Conservation (phyloP, 2,113 vertebrate species). For the Pyxicephalus adspersus region DNA sequence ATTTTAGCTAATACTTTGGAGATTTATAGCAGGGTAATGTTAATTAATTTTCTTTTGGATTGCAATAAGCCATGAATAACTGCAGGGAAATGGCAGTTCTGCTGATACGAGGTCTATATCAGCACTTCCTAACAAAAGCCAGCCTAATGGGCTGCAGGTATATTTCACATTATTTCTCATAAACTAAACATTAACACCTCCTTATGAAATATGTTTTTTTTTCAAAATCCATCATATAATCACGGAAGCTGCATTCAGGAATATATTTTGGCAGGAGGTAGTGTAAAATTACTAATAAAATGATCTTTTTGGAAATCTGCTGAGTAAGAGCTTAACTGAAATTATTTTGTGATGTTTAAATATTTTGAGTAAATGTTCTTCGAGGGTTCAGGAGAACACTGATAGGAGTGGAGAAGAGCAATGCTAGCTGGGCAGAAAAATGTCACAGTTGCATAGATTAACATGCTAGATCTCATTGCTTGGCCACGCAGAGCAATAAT, state of each 20-base stretch:
- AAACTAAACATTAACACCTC: constrained; percentile 66
- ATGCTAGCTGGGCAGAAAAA: too few species aligned
- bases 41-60: constrained; percentile 81
- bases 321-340: not conserved
- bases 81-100: constrained; percentile 71
- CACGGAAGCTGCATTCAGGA: constrained; percentile 59
- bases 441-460: too few species aligned
- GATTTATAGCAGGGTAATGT: constrained; percentile 76
- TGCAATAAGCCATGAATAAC: constrained; percentile 69
- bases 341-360: too few species aligned
- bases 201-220: constrained; percentile 64
- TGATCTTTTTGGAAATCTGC: constrained; percentile 50
- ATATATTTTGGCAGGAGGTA: constrained; percentile 61
- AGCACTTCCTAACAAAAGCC: constrained; percentile 71
- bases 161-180: constrained; percentile 67
- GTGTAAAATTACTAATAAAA: constrained; percentile 59
- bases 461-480: too few species aligned
- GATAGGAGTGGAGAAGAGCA: too few species aligned
- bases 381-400: too few species aligned
- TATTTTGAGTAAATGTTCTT: too few species aligned
- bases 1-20: constrained; percentile 79
- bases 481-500: too few species aligned
- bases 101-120: constrained; percentile 70
- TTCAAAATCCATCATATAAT: constrained; percentile 52
- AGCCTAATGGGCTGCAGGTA: constrained; percentile 69